Base-by-base conservation (phyloP, 1,140 invertebrate genomes). In the Hyles euphorbiae region DNA sequence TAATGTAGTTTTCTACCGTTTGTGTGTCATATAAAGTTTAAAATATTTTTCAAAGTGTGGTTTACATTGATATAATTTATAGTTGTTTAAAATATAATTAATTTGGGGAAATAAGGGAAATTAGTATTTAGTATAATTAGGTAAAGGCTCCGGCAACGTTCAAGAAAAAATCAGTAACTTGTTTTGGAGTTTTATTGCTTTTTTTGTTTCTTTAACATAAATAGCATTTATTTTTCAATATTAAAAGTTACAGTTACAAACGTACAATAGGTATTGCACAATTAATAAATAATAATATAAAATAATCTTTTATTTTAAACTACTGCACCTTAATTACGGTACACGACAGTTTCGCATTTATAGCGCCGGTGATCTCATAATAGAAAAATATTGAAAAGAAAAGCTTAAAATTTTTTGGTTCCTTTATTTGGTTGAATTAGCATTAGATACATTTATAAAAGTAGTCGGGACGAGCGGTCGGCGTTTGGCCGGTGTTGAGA, bases 211-310 rank as follows among this genome's bases (percentile, higher is more conserved):
- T 83, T 82, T 88, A 88, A 86, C 82, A 88, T 88, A 86, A 88
- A 88, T 88, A 88, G 83, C 81, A 82, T 88, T 88, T 86, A 88
- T 83, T 81, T 87, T 85, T 78, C 81, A 79, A 76, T 78, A 85
- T 76, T 83, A 84, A 72, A 86, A 86, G 81, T 82, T 85, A 87
- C 81, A 84, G 70, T 82, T 84, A 88, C 78, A 88, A 82, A 84
- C 83, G 83, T 83, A 86, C 80, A 84, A 81, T 80, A 68, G 68
- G 65, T 68, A 84, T 82, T 82, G 82, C 83, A 86, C 83, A 65
- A 80, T 76, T 82, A 82, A 87, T 85, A 84, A 88, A 88, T 87
- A 82, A 79, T 81, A 83, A 78, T 86, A 86, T 83, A 88, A 86
- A 87, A 86, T 83, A 83, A 72, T 85, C 75, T 70, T 82, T 80